Conservation (phyloP, 2,113 vertebrate genomes). For the Scomber japonicus region DNA sequence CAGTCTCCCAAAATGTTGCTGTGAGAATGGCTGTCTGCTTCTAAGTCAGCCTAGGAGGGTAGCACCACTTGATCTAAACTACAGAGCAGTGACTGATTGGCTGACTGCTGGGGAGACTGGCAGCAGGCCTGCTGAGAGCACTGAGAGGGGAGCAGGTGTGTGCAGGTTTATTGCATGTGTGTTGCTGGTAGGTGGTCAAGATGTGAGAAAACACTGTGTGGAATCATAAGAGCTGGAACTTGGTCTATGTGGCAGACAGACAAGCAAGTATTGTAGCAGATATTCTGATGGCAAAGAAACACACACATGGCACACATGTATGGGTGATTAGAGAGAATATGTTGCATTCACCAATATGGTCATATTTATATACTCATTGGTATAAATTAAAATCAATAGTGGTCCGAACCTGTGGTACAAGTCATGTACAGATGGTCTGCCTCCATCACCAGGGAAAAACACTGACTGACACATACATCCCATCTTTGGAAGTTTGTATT, state of each 20-base stretch:
- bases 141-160: conserved; percentile 62
- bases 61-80: conserved; percentile 50
- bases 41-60: conserved; percentile 35
- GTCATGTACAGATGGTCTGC: background rate
- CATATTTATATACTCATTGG: background rate
- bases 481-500: too few species aligned
- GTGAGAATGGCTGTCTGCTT: conserved; percentile 17
- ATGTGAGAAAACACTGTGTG: conserved; percentile 38
- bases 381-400: background rate
- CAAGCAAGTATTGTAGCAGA: background rate
- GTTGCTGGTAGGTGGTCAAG: conserved; percentile 53
- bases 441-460: background rate
- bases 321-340: background rate
- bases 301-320: background rate
- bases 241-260: conserved; percentile 9
- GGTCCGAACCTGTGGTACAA: background rate
- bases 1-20: conserved; percentile 11
- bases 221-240: conserved; percentile 14
- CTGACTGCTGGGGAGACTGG: conserved; percentile 57
- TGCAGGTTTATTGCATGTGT: conserved; percentile 19
- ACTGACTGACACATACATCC: background rate
- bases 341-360: background rate
- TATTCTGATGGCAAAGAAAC: background rate
- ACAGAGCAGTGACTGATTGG: conserved; percentile 66
- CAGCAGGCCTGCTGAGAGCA: conserved; percentile 58